These are phyloP conservation scores for Mimas tiliae DNA, from an alignment of 2,888 invertebrate species.

Conservation along the genomic window DNA sequence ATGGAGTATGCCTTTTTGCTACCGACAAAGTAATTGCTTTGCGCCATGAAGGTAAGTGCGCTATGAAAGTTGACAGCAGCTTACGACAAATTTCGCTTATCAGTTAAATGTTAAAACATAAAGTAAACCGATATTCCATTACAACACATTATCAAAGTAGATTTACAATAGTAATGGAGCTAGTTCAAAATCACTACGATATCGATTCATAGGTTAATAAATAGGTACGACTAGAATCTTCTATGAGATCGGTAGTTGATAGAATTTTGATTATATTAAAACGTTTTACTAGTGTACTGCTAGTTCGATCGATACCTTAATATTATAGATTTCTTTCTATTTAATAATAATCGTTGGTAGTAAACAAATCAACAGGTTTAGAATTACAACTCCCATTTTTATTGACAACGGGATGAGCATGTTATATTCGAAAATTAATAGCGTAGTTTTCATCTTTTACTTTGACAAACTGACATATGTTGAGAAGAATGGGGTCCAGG, in stretches of 20 bases:
- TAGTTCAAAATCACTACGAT: conserved; percentile 50
- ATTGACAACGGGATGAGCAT: conserved; percentile 78
- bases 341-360: conserved; percentile 62
- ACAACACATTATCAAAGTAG: conserved; percentile 74
- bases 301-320: conserved; percentile 54
- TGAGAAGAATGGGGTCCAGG: conserved; percentile 38
- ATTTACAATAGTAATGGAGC: conserved; percentile 37
- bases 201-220: conserved; percentile 49
- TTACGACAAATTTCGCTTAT: conserved; percentile 56
- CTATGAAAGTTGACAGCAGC: conserved; percentile 51
- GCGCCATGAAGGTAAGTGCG: conserved; percentile 69
- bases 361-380: conserved; percentile 60
- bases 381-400: conserved; percentile 64
- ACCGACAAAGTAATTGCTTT: conserved; percentile 64
- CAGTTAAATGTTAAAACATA: conserved; percentile 48
- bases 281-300: conserved; percentile 56
- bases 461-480: conserved; percentile 44
- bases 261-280: conserved; percentile 55
- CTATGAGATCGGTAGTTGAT: conserved; percentile 61
- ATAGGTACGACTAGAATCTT: conserved; percentile 49
- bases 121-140: conserved; percentile 76
- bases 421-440: conserved; percentile 60
- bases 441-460: conserved; percentile 53
- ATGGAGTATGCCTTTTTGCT: conserved; percentile 83
- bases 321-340: conserved; percentile 62